Conservation (phyloP, 2,888 invertebrate genomes). For the Branchipolynoe longqiensis region DNA sequence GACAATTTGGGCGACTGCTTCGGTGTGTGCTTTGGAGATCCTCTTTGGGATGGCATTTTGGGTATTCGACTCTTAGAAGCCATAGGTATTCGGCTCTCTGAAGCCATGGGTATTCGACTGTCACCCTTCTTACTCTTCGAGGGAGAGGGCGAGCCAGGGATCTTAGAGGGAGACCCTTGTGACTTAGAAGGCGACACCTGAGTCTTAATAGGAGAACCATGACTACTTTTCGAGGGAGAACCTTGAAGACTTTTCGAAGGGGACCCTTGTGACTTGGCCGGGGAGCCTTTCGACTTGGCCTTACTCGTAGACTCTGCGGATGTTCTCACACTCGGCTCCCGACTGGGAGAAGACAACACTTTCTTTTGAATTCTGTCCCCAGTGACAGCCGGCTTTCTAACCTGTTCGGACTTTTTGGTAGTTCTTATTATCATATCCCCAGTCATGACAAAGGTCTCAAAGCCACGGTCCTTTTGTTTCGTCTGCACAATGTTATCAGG, state of each 20-base stretch:
- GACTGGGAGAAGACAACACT: not conserved
- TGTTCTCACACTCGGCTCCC: not conserved
- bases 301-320: not conserved
- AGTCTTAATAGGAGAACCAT: conserved; percentile 38
- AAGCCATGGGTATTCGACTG: conserved; percentile 47
- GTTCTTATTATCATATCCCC: conserved; percentile 97
- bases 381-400: not conserved
- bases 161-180: conserved; percentile 18
- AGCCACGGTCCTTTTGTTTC: conserved; percentile 71
- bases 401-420: conserved; percentile 82
- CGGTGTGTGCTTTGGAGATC: conserved; percentile 51
- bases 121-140: conserved; percentile 34
- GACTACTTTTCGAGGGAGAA: conserved; percentile 38
- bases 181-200: not conserved
- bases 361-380: conserved; percentile 35
- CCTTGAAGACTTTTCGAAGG: conserved; percentile 16
- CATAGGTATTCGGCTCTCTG: not conserved
- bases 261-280: conserved; percentile 28
- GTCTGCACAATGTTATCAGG: not conserved
- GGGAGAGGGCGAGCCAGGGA: conserved; percentile 21
- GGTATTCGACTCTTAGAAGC: conserved; percentile 51
- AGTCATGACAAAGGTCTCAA: conserved; percentile 93
- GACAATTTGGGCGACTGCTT: conserved; percentile 31
- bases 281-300: conserved; percentile 13
- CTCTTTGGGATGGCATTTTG: not conserved